Conservation (phyloP, 2,888 invertebrate species). For the Eristalis tenax region DNA sequence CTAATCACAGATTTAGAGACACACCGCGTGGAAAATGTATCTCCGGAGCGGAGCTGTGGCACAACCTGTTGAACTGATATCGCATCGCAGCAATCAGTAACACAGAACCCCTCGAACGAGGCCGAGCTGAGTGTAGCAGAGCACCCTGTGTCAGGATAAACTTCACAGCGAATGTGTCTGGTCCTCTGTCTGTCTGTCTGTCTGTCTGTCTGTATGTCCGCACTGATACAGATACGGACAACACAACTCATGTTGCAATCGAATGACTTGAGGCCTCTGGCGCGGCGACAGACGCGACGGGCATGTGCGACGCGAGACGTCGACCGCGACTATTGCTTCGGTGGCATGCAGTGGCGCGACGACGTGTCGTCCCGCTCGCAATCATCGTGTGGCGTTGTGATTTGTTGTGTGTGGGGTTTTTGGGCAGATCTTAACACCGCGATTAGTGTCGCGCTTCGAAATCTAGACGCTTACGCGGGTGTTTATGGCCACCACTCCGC, state of each 20-base stretch:
- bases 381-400: constrained; percentile 44
- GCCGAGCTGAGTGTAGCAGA: background rate
- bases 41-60: constrained; percentile 19
- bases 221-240: constrained; percentile 27
- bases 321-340: constrained; percentile 2
- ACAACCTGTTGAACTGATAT: constrained; percentile 68
- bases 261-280: constrained; percentile 3
- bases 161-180: constrained; percentile 51
- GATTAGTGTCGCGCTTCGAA: constrained; percentile 48
- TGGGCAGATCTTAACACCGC: constrained; percentile 51
- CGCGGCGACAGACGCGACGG: background rate
- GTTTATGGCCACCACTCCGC: background rate
- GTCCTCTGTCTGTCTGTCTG: constrained; percentile 48
- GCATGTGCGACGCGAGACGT: background rate
- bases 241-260: constrained; percentile 61
- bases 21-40: constrained; percentile 1
- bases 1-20: constrained; percentile 61
- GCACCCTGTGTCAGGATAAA: constrained; percentile 64
- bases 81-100: constrained; percentile 62
- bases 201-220: constrained; percentile 74
- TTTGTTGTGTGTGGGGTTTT: constrained; percentile 55
- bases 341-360: background rate
- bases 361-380: background rate
- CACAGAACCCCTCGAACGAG: constrained; percentile 41
- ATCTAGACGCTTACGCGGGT: constrained; percentile 7